A percentile compares a stretch with the other conserved stretches of the same genome.
Conservation (phyloP, 2,888 invertebrate species). For the Mimumesa dahlbomi region DNA sequence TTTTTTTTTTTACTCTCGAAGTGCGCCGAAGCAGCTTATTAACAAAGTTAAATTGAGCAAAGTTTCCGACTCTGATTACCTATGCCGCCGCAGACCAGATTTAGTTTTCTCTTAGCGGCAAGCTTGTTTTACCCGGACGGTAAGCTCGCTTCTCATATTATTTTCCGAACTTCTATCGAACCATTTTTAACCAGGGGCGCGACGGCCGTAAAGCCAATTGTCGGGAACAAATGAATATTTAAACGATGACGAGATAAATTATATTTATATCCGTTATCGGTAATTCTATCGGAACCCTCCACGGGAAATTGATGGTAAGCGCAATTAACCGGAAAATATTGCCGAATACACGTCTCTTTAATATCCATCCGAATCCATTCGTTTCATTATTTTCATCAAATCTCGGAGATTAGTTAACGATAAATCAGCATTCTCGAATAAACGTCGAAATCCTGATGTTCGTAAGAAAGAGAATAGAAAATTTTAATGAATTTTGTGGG, state of each 20-base stretch:
- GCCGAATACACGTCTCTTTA: too few relatives aligned
- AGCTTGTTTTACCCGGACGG: slow-evolving; percentile 23
- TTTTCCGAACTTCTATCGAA: slow-evolving; percentile 7
- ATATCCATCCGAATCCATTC: not conserved
- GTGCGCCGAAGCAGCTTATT: slow-evolving; percentile 53
- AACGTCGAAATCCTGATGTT: too few relatives aligned
- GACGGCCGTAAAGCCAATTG: not conserved
- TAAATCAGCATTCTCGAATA: too few relatives aligned
- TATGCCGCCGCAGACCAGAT: slow-evolving; percentile 29
- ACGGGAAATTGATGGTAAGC: not conserved
- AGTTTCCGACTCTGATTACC: slow-evolving; percentile 54
- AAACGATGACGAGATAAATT: slow-evolving; percentile 4
- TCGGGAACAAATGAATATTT: slow-evolving; percentile 8
- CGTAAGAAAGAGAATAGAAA: too few relatives aligned
- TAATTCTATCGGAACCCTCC: not conserved
- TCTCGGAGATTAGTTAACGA: too few relatives aligned
- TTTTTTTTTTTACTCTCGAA: slow-evolving; percentile 17
- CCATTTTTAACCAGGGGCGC: not conserved
- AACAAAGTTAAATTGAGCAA: slow-evolving; percentile 62
- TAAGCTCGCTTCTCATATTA: slow-evolving; percentile 14
- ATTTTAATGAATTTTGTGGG: too few relatives aligned
- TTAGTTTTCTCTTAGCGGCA: slow-evolving; percentile 23
- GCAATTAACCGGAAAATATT: not conserved
- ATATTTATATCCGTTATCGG: not conserved
- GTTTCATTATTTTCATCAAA: too few relatives aligned